Evolutionary conservation across 2,797 vertebrate species (phyloP).

Genomic region (Macropodus opercularis): DNA sequence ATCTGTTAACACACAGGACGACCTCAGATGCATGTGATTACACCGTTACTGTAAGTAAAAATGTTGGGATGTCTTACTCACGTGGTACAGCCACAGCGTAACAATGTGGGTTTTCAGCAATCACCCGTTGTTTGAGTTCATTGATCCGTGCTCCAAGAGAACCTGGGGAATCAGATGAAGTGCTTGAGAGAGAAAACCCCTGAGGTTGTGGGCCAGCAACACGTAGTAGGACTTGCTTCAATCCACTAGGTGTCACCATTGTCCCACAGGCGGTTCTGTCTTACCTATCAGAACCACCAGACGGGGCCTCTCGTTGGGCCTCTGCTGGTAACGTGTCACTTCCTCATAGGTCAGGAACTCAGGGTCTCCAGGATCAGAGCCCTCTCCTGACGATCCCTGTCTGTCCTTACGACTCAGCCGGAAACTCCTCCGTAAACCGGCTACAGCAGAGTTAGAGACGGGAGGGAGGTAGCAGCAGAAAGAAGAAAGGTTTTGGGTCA

Average conservation of each 20-base stretch:
- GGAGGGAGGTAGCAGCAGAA: conserved; percentile 13
- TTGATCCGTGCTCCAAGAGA: conserved; percentile 92
- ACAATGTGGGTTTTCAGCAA: conserved; percentile 92
- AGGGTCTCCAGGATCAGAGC: conserved; percentile 67
- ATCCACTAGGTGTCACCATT: conserved; percentile 55
- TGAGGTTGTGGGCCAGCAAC: not conserved
- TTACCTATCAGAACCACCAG: conserved; percentile 94
- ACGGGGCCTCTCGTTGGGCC: conserved; percentile 86
- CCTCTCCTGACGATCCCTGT: conserved; percentile 79
- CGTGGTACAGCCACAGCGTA: conserved; percentile 94
- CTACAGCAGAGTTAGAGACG: conserved; percentile 63
- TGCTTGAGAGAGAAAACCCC: not conserved
- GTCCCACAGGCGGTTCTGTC: conserved; percentile 32
- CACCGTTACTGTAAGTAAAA: no score
- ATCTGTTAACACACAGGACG: conserved; percentile 73
- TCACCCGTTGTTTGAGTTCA: conserved; percentile 94
- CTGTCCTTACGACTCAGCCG: conserved; percentile 91
- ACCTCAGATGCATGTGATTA: not conserved
- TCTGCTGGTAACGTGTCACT: conserved; percentile 91
- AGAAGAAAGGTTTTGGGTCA: conserved; percentile 23
- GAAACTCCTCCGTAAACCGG: conserved; percentile 93
- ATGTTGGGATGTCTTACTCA: conserved; percentile 73
- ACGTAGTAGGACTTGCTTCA: conserved; percentile 7
- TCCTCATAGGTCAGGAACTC: conserved; percentile 93
- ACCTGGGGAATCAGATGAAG: conserved; percentile 72